A percentile compares a stretch with the other conserved stretches of the same genome.
These are phyloP conservation scores for Nomada ferruginata DNA, from an alignment of 2,888 invertebrate species.

Conservation along the genomic window DNA sequence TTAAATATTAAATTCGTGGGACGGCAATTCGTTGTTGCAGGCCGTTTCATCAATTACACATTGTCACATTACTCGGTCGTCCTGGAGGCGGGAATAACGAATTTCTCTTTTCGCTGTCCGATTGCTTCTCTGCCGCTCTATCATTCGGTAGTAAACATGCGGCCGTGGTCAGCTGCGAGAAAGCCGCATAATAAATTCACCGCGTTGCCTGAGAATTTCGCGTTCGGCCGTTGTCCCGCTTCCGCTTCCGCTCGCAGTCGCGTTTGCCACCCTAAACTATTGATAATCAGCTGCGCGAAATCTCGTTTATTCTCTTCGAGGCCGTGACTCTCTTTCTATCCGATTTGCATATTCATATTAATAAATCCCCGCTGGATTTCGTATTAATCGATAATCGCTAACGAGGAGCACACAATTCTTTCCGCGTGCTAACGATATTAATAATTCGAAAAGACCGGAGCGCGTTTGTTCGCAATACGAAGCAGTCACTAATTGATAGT, in stretches of 20 bases:
- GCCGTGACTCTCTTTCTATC: too few relatives aligned
- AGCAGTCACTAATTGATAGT: neutral
- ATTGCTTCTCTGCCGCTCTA: constrained; percentile 13
- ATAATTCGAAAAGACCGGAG: too few relatives aligned
- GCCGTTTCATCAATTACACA: neutral
- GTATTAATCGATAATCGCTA: too few relatives aligned
- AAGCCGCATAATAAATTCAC: constrained; percentile 57
- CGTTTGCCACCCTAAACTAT: too few relatives aligned
- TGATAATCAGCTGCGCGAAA: constrained; percentile 1
- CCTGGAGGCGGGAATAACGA: neutral
- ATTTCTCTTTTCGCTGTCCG: neutral
- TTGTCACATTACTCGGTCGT: neutral
- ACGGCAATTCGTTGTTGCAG: too few relatives aligned
- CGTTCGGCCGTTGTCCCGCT: neutral
- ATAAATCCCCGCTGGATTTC: too few relatives aligned
- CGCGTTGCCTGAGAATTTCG: constrained; percentile 25
- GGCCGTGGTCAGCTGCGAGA: constrained; percentile 58
- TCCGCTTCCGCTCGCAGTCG: too few relatives aligned
- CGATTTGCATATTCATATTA: too few relatives aligned
- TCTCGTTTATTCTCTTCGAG: constrained; percentile 17
- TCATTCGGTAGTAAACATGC: constrained; percentile 64
- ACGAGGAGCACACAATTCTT: too few relatives aligned
- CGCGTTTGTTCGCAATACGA: too few relatives aligned
- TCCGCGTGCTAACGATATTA: too few relatives aligned
- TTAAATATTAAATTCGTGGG: too few relatives aligned